Evolutionary conservation across 2,797 vertebrate genomes (phyloP).

Genomic region (Rhinogobio ventralis): DNA sequence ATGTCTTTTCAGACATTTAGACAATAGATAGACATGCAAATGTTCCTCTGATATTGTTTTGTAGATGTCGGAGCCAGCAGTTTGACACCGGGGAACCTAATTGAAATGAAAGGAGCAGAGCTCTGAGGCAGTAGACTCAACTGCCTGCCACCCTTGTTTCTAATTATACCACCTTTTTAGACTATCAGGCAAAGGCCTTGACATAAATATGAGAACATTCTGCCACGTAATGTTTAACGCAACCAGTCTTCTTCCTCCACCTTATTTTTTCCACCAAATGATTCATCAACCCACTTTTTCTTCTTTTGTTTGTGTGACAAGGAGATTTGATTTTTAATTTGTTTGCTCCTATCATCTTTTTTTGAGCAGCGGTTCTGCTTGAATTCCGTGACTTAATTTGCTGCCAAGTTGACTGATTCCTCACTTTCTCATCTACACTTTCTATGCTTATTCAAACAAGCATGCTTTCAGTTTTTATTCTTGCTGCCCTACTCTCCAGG

Average conservation of each 20-base stretch:
- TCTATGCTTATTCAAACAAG: constrained; percentile 16
- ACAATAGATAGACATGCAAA: constrained; percentile 23
- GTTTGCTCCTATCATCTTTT: constrained; percentile 27
- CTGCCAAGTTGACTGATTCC: neutral
- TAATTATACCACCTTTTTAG: constrained; percentile 57
- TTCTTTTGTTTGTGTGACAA: constrained; percentile 42
- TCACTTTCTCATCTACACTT: neutral
- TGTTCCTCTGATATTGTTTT: constrained; percentile 41
- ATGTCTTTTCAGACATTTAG: constrained; percentile 41
- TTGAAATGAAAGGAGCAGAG: constrained; percentile 64
- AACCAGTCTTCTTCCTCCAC: constrained; percentile 34
- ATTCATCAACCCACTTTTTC: constrained; percentile 35
- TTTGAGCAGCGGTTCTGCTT: constrained; percentile 25
- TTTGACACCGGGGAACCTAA: constrained; percentile 46
- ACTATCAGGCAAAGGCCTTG: constrained; percentile 29
- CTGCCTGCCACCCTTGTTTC: constrained; percentile 47
- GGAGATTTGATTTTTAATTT: constrained; percentile 45
- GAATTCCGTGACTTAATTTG: constrained; percentile 23
- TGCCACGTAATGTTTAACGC: constrained; percentile 28
- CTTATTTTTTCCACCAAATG: constrained; percentile 8
- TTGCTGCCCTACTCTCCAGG: neutral
- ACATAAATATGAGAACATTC: constrained; percentile 25
- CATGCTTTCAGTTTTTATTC: constrained; percentile 13
- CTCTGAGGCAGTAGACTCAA: constrained; percentile 61
- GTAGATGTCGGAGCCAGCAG: constrained; percentile 47